Conservation (phyloP, 2,113 vertebrate genomes). For the Vicugna pacos region DNA sequence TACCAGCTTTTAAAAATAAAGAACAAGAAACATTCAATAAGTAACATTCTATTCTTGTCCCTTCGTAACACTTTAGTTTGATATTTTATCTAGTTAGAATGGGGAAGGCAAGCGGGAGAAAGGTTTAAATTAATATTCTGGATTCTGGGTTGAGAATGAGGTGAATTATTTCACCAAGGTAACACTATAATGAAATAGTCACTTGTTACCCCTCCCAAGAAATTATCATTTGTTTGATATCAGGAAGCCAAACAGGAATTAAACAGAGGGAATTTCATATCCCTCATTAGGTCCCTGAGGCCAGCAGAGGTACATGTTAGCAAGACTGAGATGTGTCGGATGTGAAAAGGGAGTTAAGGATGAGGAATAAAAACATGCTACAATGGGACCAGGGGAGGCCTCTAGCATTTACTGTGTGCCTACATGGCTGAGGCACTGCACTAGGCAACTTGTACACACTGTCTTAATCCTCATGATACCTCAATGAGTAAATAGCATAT, state of each 20-base stretch:
- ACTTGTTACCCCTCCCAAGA: not conserved
- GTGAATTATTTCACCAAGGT: slow-evolving; percentile 48
- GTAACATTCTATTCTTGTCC: not conserved
- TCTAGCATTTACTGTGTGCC: not conserved
- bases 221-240: slow-evolving; percentile 5
- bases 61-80: not conserved
- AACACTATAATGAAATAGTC: not conserved
- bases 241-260: not conserved
- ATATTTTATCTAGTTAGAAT: slow-evolving; percentile 46
- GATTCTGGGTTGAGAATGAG: not conserved
- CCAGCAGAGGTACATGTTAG: not conserved
- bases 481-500: not conserved
- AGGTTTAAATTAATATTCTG: not conserved
- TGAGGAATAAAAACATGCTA: not conserved
- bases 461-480: not conserved
- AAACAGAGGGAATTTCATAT: not conserved
- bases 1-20: slow-evolving; percentile 30
- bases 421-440: not conserved
- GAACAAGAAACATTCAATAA: slow-evolving; percentile 11
- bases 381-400: not conserved
- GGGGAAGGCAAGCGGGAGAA: not conserved
- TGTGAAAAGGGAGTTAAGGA: not conserved
- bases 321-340: not conserved
- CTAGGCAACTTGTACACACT: not conserved
- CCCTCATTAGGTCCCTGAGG: not conserved